Evolutionary conservation across 2,113 vertebrate genomes (phyloP).

Genomic region (Oryzias javanicus): DNA sequence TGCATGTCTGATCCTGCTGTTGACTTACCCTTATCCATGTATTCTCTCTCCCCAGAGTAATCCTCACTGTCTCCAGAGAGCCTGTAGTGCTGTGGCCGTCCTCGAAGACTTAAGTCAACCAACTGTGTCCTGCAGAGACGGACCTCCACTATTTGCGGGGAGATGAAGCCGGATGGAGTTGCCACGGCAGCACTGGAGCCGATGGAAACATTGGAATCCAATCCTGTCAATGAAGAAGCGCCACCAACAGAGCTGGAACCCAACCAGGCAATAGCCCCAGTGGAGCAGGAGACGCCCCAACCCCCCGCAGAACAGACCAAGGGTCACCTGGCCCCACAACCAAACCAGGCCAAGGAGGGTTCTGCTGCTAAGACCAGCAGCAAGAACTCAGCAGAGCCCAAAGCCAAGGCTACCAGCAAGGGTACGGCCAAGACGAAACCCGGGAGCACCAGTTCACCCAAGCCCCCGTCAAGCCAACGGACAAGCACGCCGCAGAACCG

Average conservation of each 20-base stretch:
- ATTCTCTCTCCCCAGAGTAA: conserved; percentile 45
- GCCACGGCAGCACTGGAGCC: conserved; percentile 71
- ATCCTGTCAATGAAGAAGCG: conserved; percentile 60
- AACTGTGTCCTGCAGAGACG: conserved; percentile 45
- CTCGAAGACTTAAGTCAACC: conserved; percentile 27
- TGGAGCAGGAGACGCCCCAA: conserved; percentile 27
- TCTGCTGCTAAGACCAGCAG: conserved; percentile 56
- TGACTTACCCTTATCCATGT: conserved; percentile 23
- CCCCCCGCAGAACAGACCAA: conserved; percentile 31
- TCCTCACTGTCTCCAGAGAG: conserved; percentile 23
- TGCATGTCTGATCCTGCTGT: conserved; percentile 63
- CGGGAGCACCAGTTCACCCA: conserved; percentile 38
- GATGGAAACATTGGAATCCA: conserved; percentile 73
- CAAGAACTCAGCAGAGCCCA: conserved; percentile 65
- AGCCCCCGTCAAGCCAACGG: conserved; percentile 51
- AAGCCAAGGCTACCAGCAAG: conserved; percentile 72
- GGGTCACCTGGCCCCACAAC: conserved; percentile 40
- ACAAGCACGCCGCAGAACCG: conserved; percentile 65
- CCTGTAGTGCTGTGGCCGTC: conserved; percentile 33
- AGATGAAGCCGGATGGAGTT: conserved; percentile 83
- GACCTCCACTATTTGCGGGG: conserved; percentile 53
- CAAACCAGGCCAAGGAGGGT: conserved; percentile 45
- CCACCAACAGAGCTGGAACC: conserved; percentile 51
- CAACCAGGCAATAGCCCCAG: conserved; percentile 49
- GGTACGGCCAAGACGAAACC: conserved; percentile 66